Conservation (phyloP, 2,888 invertebrate genomes). For the Galeopsomyia nigrocyanea region DNA sequence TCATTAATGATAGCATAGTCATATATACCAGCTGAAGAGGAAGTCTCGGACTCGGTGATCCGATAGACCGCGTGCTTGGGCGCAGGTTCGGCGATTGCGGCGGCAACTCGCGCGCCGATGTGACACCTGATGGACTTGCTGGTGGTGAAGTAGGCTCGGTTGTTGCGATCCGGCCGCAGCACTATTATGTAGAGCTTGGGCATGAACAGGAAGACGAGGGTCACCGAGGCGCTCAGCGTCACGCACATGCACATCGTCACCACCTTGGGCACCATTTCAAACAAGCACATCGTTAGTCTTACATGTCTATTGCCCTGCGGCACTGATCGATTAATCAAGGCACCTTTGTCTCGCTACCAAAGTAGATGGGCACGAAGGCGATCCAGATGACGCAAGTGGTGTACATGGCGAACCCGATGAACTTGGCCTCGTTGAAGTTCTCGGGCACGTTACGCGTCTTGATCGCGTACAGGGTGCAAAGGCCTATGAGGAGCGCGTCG, state of each 20-base stretch:
- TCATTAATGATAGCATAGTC: no score
- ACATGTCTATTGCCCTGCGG: no score
- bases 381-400: constrained; percentile 84
- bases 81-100: constrained; percentile 62
- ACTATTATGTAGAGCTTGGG: constrained; percentile 84
- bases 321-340: no score
- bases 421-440: constrained; percentile 84
- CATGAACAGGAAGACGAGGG: constrained; percentile 80
- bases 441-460: constrained; percentile 84
- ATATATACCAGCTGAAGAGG: constrained; percentile 42
- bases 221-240: constrained; percentile 80
- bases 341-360: constrained; percentile 77
- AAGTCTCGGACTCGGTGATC: constrained; percentile 50
- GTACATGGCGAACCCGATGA: constrained; percentile 86
- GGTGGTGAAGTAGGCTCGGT: constrained; percentile 75
- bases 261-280: constrained; percentile 50
- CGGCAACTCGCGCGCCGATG: constrained; percentile 71
- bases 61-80: constrained; percentile 55
- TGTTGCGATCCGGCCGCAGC: constrained; percentile 82
- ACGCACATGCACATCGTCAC: constrained; percentile 76
- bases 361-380: constrained; percentile 84
- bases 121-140: constrained; percentile 75
- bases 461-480: constrained; percentile 84
- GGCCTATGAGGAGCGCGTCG: constrained; percentile 78
- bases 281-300: no score